Evolutionary conservation across 2,113 vertebrate species (phyloP), one percentile per base, ranked within the genome.

Genomic region (Oreochromis spilurus): DNA sequence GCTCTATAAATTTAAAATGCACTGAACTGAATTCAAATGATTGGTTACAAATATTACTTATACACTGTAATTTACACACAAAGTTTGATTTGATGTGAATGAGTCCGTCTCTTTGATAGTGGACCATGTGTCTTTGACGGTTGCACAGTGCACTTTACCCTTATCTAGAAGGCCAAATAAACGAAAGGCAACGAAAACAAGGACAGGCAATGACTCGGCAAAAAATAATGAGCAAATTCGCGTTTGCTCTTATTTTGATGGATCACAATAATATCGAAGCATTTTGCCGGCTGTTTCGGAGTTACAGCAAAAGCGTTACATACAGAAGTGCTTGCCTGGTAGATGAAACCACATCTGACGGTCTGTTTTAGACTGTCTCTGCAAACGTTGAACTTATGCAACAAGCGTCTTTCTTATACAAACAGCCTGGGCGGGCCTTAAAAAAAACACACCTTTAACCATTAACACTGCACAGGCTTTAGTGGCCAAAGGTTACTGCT

Each of bases 141-240:
- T 19, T 26, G 5, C 14, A 16, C 60, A 19, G 19, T 75, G 40
- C 24, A 48, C 72, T 40, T 11, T 8, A n/a, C 24, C 8, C 43
- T 43, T 78, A 58, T 79, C 83, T 77, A 13, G 17, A n/a, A 38
- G 83, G 48, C 38, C 8, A 87, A 2, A 21, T 17, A 36, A 4
- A 19, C 3, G 21, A 38, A 58, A 21, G 10, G 5, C 12, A 62
- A 36, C 26, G 4, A 53, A n/a, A 19, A 72, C 8, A 12, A 9
- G 9, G 7, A 16, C 9, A 14, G 19, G n/a, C 67, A 40, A 75
- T 96, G 96, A 96, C 94, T 95, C 95, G 84, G 92, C 96, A 95
- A 85, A 92, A 88, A 48, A 57, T 14, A 11, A 24, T 16, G 4
- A 26, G 2, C 7, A 24, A 21, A 14, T 72, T 48, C 21, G 21